Percentiles rank a stretch among this genome's conserved stretches.
Evolutionary conservation across 2,113 vertebrate species (phyloP).

Genomic region (rat (Rattus norvegicus)): DNA sequence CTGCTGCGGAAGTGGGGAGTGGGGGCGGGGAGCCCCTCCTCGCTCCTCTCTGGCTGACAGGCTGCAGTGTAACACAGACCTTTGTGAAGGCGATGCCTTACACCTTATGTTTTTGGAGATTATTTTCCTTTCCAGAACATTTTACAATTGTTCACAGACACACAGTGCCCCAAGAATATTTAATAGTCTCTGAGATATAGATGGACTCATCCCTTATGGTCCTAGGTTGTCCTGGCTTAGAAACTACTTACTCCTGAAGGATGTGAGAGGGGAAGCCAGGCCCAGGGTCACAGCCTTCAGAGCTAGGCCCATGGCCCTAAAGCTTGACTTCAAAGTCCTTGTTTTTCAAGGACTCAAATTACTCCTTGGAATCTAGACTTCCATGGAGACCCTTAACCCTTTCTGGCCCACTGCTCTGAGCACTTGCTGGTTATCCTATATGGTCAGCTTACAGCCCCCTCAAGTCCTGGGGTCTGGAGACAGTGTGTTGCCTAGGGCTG

Average conservation of each 20-base stretch:
- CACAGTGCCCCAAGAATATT: not conserved
- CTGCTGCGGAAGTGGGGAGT: not conserved
- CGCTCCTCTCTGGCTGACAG: not conserved
- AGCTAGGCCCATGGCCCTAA: not conserved
- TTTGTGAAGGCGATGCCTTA: not conserved
- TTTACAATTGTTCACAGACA: not conserved
- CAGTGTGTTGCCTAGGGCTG: fast-evolving
- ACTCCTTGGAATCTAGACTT: slow-evolving; percentile 30
- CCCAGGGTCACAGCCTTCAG: not conserved
- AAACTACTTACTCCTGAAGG: not conserved
- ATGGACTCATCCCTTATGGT: fast-evolving
- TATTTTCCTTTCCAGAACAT: not conserved
- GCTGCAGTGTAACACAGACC: not conserved
- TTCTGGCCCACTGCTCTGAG: not conserved
- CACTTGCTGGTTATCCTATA: not conserved
- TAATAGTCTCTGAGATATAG: not conserved
- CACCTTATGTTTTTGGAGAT: not conserved
- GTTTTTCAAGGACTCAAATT: not conserved
- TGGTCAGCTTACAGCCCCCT: no score
- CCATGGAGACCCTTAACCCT: not conserved
- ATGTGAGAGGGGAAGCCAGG: not conserved
- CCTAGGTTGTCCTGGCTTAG: not conserved
- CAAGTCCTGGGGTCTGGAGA: not conserved
- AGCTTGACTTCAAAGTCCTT: not conserved
- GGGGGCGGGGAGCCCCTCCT: not conserved